Evolutionary conservation across 2,797 vertebrate species (phyloP), one percentile per base, ranked within the genome.

Genomic region (Syngnathus acus): DNA sequence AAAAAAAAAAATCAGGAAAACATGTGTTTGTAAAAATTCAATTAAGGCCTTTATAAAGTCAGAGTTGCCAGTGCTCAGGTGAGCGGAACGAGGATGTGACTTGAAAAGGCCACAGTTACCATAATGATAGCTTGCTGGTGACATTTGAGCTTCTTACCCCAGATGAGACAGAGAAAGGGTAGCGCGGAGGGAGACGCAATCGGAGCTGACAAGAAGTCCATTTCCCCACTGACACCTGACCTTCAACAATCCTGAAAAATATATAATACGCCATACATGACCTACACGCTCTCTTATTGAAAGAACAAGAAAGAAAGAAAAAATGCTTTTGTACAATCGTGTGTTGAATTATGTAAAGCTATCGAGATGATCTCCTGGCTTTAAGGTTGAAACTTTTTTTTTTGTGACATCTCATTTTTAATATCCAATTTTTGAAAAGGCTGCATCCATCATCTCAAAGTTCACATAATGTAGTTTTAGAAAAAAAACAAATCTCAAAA

Each of bases 141-240:
- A 78, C 74, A 82, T 80, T 75, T 77, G 75, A 77, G 72, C 75
- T 66, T 78, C 87, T 90, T 84, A 92, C 89, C 89, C 72, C 67
- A 80, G 64, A 88, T 78, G 71, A 86, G 64, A 73, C 76, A 72
- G 37, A 87, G 73, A 72, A 88, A 77, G 62, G 81, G 82, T 68
- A 85, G 73, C 65, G 72, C 66, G 43, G 69, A 82, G 73, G 75
- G 67, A 65, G 68, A 74, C 69, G 79, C 39, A 59, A 79, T 71
- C 70, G 80, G 74, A 50, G 72, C 64, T 70, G 86, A 84, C 74
- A 82, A 76, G 70, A 78, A 71, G 75, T 78, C 80, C 89, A 90
- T 89, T 79, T 82, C 68, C 68, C 68, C 48, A 32, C 62, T 69
- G 77, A 78, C 78, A 72, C 69, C 73, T 74, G 78, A 68, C 70